Evolutionary conservation across 1,140 invertebrate species (phyloP), one percentile per base, ranked within the genome.

Genomic region (Neodiprion virginianus): DNA sequence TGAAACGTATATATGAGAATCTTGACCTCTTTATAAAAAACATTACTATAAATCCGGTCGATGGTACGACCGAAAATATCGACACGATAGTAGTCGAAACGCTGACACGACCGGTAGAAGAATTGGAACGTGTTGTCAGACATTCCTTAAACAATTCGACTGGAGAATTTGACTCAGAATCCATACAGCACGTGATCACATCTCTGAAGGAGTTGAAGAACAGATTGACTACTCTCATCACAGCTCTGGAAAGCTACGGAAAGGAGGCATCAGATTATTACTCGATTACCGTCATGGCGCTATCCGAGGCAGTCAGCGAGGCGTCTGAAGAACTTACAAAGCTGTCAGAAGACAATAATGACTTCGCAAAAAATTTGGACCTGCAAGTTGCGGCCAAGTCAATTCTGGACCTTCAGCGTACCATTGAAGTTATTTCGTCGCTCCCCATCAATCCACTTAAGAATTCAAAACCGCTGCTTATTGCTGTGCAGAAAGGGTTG

Each of bases 11-110:
- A 69, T 48, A 81, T 40, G n/a, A 78, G 61, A 79, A 72, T 0
- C 65, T 86, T 0, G 50, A 80, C 17, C 67, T 71, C 47, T 85
- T 81, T 61, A 67, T 85, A 17, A 74, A 79, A 5, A 83, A 81
- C 61, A 74, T 85, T 8, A 73, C 68, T 0, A 61, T 84, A 12
- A 82, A 85, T 78, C 80, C 81, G 21, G 69, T 81, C 14, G 78
- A 67, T 76, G 78, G 78, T 48, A 77, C 78, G 75, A 81, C 78
- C 17, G 84, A 87, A 72, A 87, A 83, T 48, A 83, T 86, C 12
- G 86, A 88, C 72, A 84, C 83, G 1, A 80, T 88, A n/a, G 75
- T 88, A 0, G 79, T 88, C 0, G 85, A 87, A 73, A 84, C 85
- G 5, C 74, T 88, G 8, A 77, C 81, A 0, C 74, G 81, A 72